Conservation (phyloP, 2,888 invertebrate species). For the Cephus pulcher region DNA sequence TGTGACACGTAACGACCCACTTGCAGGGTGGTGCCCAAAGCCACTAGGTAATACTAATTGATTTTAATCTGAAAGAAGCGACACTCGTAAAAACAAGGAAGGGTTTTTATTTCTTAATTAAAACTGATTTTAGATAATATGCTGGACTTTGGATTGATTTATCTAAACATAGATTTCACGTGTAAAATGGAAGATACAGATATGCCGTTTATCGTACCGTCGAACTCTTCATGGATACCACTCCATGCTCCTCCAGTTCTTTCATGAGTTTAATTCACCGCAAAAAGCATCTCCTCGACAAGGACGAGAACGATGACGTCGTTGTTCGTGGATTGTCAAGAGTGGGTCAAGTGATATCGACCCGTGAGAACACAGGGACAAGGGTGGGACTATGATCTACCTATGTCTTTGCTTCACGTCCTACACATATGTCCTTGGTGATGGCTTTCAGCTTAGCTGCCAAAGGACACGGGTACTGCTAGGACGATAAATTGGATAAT, state of each 20-base stretch:
- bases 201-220: not conserved
- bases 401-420: not conserved
- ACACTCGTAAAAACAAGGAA: not conserved
- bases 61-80: not conserved
- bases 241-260: not conserved
- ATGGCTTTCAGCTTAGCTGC: not conserved
- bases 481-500: not conserved
- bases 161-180: not conserved
- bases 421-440: not conserved
- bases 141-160: not conserved
- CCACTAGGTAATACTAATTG: not conserved
- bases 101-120: not conserved
- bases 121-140: not conserved
- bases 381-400: constrained; percentile 6
- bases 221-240: not conserved
- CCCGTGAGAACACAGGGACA: constrained; percentile 16
- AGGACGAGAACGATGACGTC: not conserved
- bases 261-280: not conserved
- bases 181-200: not conserved
- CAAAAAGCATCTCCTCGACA: not conserved
- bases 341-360: constrained; percentile 57
- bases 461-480: not conserved
- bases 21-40: not conserved
- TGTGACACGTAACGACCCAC: not conserved
- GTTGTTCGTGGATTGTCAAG: constrained; percentile 21